Evolutionary conservation across 2,888 invertebrate species (phyloP).

Genomic region (Actias luna): DNA sequence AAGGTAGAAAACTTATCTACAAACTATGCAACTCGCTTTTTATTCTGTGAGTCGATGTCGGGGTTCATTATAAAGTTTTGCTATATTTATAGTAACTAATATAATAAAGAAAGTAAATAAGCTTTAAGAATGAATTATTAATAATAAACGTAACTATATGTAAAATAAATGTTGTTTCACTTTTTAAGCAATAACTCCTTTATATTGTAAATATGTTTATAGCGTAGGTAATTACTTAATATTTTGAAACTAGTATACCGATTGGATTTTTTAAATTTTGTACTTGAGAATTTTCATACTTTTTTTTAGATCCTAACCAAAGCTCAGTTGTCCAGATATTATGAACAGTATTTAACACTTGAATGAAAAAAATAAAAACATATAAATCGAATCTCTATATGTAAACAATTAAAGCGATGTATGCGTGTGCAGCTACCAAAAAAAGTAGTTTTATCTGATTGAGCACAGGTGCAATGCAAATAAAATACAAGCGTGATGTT

Average conservation of each 20-base stretch:
- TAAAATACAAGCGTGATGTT: neutral
- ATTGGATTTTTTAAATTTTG: too few species aligned
- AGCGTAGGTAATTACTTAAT: neutral
- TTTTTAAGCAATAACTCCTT: neutral
- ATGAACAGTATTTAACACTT: too few species aligned
- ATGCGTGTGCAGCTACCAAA: neutral
- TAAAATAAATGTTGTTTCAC: neutral
- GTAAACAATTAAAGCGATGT: neutral
- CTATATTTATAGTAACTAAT: neutral
- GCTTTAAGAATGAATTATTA: neutral
- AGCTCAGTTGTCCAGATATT: too few species aligned
- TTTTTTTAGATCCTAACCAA: too few species aligned
- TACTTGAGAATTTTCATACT: too few species aligned
- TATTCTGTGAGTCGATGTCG: neutral
- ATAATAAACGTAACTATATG: neutral
- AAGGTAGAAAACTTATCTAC: conserved; percentile 13
- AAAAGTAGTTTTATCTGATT: neutral
- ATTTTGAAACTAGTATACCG: too few species aligned
- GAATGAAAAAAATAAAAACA: too few species aligned
- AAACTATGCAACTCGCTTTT: conserved; percentile 5
- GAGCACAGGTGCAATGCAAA: neutral
- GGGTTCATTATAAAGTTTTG: neutral
- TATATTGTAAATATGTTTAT: too few species aligned
- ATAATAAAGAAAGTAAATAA: neutral
- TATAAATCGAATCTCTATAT: too few species aligned